A percentile compares a stretch with the other conserved stretches of the same genome.
Conservation (phyloP, 64 coral and sea anemone genomes). For the Actinia equina region DNA sequence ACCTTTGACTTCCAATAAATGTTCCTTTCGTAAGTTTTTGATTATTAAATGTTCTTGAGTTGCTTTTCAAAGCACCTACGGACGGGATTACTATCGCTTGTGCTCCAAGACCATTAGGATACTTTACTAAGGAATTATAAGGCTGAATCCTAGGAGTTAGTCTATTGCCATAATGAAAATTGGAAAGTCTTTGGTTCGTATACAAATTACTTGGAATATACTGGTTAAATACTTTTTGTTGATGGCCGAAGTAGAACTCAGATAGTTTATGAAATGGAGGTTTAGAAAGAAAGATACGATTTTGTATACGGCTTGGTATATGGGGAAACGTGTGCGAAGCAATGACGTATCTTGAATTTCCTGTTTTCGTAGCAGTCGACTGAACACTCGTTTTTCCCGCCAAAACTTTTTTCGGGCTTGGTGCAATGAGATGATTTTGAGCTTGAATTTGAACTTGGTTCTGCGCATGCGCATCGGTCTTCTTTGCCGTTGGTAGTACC, state of each 20-base stretch:
- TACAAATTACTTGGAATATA: background rate
- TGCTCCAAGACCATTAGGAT: background rate
- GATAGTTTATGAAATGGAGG: background rate
- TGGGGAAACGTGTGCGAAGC: background rate
- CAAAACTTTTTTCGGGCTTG: background rate
- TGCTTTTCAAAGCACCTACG: background rate
- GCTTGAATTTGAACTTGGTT: background rate
- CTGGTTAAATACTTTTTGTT: background rate
- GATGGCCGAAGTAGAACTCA: background rate
- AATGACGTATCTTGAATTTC: background rate
- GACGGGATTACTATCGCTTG: background rate
- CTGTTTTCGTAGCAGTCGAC: background rate
- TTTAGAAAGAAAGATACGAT: background rate
- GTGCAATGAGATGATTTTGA: background rate
- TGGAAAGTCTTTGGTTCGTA: background rate
- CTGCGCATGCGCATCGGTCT: background rate
- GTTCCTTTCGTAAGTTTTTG: background rate
- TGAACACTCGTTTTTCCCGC: background rate
- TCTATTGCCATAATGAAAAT: background rate
- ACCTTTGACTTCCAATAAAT: background rate
- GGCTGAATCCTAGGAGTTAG: background rate
- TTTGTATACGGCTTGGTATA: background rate
- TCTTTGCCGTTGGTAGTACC: background rate
- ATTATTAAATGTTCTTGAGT: background rate
- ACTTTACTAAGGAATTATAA: background rate